These are phyloP conservation scores for Gobius niger DNA, from an alignment of 2,113 vertebrate species.

Conservation along the genomic window DNA sequence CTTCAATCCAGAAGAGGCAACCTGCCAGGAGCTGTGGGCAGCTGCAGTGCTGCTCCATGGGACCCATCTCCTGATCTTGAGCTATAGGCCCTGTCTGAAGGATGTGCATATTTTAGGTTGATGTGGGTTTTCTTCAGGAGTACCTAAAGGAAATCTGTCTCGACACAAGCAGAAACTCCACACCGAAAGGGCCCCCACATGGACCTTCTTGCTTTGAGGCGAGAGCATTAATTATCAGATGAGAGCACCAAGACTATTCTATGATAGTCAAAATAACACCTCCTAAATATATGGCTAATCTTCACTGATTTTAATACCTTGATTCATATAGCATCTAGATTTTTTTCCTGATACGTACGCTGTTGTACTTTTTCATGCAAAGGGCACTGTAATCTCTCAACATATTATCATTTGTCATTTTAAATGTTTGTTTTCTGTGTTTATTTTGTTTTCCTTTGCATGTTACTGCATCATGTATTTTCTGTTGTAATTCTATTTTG, in stretches of 20 bases:
- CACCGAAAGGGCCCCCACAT: too few relatives aligned
- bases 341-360: not conserved
- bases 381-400: slow-evolving; percentile 76
- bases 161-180: too few relatives aligned
- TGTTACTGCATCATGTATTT: slow-evolving; percentile 49
- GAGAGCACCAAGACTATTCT: not conserved
- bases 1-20: too few relatives aligned
- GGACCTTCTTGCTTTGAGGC: too few relatives aligned
- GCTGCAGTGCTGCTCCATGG: too few relatives aligned
- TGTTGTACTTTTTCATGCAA: slow-evolving; percentile 63
- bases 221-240: too few relatives aligned
- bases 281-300: not conserved
- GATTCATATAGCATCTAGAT: not conserved
- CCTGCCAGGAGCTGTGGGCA: too few relatives aligned
- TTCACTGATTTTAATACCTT: not conserved
- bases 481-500: slow-evolving; percentile 61
- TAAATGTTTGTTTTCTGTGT: slow-evolving; percentile 51
- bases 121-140: too few relatives aligned
- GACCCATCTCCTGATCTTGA: too few relatives aligned
- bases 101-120: too few relatives aligned
- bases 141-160: too few relatives aligned
- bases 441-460: slow-evolving; percentile 59
- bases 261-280: not conserved
- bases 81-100: too few relatives aligned
- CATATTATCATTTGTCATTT: slow-evolving; percentile 56